A percentile compares a stretch with the other conserved stretches of the same genome.
These are phyloP conservation scores for Leptobrachium leishanense DNA, from an alignment of 2,113 vertebrate species.

Conservation along the genomic window DNA sequence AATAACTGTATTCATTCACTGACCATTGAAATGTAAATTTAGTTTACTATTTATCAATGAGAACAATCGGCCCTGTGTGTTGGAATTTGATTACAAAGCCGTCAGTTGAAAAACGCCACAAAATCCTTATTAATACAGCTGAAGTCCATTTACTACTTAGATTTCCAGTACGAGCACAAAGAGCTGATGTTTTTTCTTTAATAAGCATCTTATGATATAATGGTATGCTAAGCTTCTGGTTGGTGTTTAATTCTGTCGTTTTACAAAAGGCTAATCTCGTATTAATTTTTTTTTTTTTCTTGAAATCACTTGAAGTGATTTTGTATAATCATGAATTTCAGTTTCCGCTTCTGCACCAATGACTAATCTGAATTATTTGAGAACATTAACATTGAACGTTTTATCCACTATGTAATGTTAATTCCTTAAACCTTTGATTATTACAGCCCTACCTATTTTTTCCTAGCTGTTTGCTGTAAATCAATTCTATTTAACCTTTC, in stretches of 20 bases:
- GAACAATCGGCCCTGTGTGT: constrained; percentile 49
- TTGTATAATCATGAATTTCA: not conserved
- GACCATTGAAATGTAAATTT: not conserved
- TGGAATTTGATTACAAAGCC: constrained; percentile 53
- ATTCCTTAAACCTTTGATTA: not conserved
- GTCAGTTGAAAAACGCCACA: constrained; percentile 55
- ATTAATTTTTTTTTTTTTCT: constrained; percentile 28
- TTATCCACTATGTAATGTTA: not conserved
- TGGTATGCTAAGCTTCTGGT: constrained; percentile 58
- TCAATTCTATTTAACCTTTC: too few species aligned
- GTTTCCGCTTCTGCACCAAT: not conserved
- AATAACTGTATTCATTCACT: not conserved
- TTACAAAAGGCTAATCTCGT: constrained; percentile 30
- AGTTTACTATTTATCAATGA: constrained; percentile 9
- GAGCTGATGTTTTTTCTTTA: constrained; percentile 52
- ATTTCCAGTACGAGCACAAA: constrained; percentile 56
- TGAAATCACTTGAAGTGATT: not conserved
- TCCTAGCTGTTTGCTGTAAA: too few species aligned
- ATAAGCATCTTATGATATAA: constrained; percentile 66
- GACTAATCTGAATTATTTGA: not conserved
- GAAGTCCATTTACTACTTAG: constrained; percentile 58
- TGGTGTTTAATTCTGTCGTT: constrained; percentile 3
- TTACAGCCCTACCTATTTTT: not conserved
- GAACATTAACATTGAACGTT: not conserved
- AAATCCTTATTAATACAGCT: constrained; percentile 61